phyloP scores from a whole-genome alignment of 2,888 invertebrate species.

The Dicranocentrus wangi region DNA sequence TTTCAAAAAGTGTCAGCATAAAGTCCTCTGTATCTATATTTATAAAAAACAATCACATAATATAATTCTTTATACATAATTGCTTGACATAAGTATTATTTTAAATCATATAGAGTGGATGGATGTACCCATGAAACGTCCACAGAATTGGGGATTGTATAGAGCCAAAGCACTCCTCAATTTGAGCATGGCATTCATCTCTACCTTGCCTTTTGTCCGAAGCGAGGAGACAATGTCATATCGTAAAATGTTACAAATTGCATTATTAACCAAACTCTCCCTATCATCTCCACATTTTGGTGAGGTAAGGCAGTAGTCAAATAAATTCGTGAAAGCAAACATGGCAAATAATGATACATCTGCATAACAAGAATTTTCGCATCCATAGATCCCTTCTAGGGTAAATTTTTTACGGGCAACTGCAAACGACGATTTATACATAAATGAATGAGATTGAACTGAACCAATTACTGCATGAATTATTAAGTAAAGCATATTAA shows the following conservation, averaged over 20 bases:
- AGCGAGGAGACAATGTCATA: background rate
- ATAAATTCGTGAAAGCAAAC: slow-evolving; percentile 7
- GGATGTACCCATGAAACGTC: slow-evolving; percentile 9
- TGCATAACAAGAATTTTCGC: slow-evolving; percentile 34
- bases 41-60: no score
- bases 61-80: no score
- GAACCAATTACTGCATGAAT: no score
- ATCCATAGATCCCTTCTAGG: slow-evolving; percentile 29
- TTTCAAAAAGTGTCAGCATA: background rate
- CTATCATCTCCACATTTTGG: background rate
- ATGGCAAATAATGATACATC: background rate
- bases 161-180: background rate
- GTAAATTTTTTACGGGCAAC: no score
- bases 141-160: background rate
- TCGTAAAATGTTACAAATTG: background rate
- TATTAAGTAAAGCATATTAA: no score
- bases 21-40: slow-evolving; percentile 41
- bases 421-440: no score
- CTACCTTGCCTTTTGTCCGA: background rate
- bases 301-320: background rate
- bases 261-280: background rate
- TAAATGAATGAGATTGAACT: no score
- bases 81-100: no score
- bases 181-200: background rate
- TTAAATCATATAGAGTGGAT: no score